These are phyloP conservation scores for Tetramorium alpestre DNA, from an alignment of 1,140 invertebrate species.

Conservation along the genomic window DNA sequence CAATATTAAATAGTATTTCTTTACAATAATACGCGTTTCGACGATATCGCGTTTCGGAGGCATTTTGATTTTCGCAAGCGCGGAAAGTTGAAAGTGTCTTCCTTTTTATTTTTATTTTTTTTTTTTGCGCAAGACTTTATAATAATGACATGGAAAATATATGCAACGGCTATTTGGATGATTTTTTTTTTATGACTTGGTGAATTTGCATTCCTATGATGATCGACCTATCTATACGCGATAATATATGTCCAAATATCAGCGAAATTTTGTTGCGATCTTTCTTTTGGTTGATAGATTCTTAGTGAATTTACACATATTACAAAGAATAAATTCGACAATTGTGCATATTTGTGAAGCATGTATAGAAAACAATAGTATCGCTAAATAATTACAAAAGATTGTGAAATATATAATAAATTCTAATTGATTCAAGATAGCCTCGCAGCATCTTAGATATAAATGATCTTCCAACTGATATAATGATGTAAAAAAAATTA, in stretches of 20 bases:
- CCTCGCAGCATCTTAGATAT: neutral
- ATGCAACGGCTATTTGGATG: constrained; percentile 24
- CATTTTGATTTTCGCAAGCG: constrained; percentile 30
- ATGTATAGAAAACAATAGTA: neutral
- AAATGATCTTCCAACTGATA: neutral
- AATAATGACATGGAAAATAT: constrained; percentile 29
- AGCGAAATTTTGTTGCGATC: neutral
- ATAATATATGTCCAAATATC: constrained; percentile 4
- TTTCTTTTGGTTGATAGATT: neutral
- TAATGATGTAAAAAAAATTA: neutral
- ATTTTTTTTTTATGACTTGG: neutral
- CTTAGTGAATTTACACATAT: too few relatives aligned
- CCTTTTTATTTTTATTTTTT: neutral
- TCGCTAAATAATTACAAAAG: neutral
- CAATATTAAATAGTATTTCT: constrained; percentile 42
- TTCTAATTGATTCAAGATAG: neutral
- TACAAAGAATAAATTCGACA: neutral
- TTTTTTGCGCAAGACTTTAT: neutral
- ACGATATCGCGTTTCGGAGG: neutral
- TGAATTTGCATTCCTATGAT: constrained; percentile 1
- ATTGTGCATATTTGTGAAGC: neutral
- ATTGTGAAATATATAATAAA: constrained; percentile 1
- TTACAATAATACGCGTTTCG: constrained; percentile 30
- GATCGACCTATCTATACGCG: neutral
- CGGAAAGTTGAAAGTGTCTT: neutral